Evolutionary conservation across 2,797 vertebrate genomes (phyloP).

Genomic region (Corythornis leucogaster): DNA sequence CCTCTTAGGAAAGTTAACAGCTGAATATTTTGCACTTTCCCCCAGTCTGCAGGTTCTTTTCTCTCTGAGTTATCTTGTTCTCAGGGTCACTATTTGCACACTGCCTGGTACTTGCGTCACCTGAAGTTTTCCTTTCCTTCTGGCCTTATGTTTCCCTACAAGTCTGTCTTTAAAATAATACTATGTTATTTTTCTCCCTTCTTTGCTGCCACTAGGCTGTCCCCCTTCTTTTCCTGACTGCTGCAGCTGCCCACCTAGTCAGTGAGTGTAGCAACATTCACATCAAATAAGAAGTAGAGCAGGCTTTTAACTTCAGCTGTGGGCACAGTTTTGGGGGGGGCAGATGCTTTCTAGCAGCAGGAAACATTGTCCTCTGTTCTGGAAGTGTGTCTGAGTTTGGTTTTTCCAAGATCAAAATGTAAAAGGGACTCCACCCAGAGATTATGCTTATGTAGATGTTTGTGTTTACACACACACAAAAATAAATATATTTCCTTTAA

Average conservation of each 20-base stretch:
- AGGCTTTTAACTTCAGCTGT: slow-evolving; percentile 60
- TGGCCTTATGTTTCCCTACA: slow-evolving; percentile 6
- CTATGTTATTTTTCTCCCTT: not conserved
- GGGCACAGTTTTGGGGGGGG: not conserved
- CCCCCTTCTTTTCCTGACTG: slow-evolving; percentile 19
- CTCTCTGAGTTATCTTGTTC: not conserved
- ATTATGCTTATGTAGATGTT: not conserved
- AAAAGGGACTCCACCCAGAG: not conserved
- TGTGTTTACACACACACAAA: not conserved
- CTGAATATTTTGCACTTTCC: not conserved
- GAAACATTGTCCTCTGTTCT: slow-evolving; percentile 39
- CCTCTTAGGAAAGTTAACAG: not conserved
- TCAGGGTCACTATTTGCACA: not conserved
- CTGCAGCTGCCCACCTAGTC: not conserved
- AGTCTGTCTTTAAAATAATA: not conserved
- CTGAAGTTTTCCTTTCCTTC: slow-evolving; percentile 43
- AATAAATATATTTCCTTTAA: slow-evolving; percentile 1
- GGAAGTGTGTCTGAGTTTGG: slow-evolving; percentile 50
- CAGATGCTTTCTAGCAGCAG: slow-evolving; percentile 16
- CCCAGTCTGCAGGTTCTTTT: not conserved
- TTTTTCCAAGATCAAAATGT: slow-evolving; percentile 59
- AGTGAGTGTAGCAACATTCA: slow-evolving; percentile 38
- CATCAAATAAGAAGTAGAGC: slow-evolving; percentile 45
- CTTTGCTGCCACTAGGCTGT: slow-evolving; percentile 25
- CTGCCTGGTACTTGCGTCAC: not conserved